Evolutionary conservation across 2,888 invertebrate genomes (phyloP).

Genomic region (Neocrepidodera transversa): DNA sequence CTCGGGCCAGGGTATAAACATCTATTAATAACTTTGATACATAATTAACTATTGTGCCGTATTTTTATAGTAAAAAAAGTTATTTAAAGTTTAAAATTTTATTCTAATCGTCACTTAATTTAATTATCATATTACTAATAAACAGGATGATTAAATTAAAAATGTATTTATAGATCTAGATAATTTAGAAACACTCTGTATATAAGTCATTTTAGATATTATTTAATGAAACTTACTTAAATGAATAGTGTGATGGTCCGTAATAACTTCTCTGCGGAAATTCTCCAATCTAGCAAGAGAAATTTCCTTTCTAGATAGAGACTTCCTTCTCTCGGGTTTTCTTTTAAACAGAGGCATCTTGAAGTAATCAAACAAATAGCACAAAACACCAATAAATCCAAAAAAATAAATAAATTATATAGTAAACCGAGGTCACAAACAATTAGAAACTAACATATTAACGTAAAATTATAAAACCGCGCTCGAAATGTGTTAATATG

Average conservation of each 20-base stretch:
- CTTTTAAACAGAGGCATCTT: conserved; percentile 51
- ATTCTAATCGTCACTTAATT: no score
- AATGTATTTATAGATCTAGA: no score
- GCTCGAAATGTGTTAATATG: conserved; percentile 35
- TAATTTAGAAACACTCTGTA: no score
- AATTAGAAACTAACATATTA: conserved; percentile 37
- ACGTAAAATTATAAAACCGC: conserved; percentile 31
- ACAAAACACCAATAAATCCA: conserved; percentile 23
- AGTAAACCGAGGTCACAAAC: conserved; percentile 37
- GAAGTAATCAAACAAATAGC: conserved; percentile 7
- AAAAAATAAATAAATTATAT: no score
- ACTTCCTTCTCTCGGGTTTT: conserved; percentile 48
- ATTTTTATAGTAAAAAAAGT: no score
- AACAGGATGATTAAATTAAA: no score
- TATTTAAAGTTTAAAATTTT: no score
- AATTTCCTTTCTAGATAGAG: conserved; percentile 60
- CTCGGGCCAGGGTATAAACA: no score
- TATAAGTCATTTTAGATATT: no score
- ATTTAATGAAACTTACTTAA: conserved; percentile 48
- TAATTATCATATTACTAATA: no score
- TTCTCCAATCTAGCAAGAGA: conserved; percentile 61
- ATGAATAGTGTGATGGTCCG: conserved; percentile 64
- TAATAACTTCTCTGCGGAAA: conserved; percentile 67
- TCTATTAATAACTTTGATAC: no score
- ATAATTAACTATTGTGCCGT: no score